phyloP scores from a whole-genome alignment of 2,113 vertebrate species.

The Tragelaphus buxtoni region DNA sequence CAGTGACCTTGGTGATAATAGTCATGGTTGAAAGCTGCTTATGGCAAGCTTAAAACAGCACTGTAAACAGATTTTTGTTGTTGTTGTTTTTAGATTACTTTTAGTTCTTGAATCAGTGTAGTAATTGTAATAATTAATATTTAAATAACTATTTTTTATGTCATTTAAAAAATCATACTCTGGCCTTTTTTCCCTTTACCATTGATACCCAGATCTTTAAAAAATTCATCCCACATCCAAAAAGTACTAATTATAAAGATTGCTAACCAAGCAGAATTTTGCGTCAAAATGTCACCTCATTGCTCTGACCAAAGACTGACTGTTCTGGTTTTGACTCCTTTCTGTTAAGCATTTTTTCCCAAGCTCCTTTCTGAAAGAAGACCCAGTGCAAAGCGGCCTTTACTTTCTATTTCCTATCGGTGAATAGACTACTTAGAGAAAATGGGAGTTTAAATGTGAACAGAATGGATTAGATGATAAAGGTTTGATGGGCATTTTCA shows the following conservation, averaged over 20 bases:
- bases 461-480: slow-evolving; percentile 62
- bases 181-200: background rate
- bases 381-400: slow-evolving; percentile 69
- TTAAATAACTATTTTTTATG: slow-evolving; percentile 50
- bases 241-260: slow-evolving; percentile 63
- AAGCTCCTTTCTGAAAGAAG: slow-evolving; percentile 64
- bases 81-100: slow-evolving; percentile 18
- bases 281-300: slow-evolving; percentile 70
- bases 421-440: slow-evolving; percentile 68
- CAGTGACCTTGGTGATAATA: slow-evolving; percentile 45
- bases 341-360: slow-evolving; percentile 61
- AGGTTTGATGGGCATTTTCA: slow-evolving; percentile 60
- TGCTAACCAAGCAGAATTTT: slow-evolving; percentile 65
- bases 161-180: slow-evolving; percentile 42
- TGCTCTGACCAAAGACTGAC: slow-evolving; percentile 83
- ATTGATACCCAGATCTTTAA: slow-evolving; percentile 45
- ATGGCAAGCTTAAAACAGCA: slow-evolving; percentile 32
- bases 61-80: slow-evolving; percentile 43
- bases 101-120: slow-evolving; percentile 61
- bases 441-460: slow-evolving; percentile 66
- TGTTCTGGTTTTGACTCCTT: slow-evolving; percentile 66
- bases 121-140: slow-evolving; percentile 58
- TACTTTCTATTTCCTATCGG: slow-evolving; percentile 51
- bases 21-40: slow-evolving; percentile 46
- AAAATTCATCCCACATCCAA: slow-evolving; percentile 37